Evolutionary conservation across 2,888 invertebrate genomes (phyloP), one percentile per base, ranked within the genome.

Genomic region (Dicycla oo): DNA sequence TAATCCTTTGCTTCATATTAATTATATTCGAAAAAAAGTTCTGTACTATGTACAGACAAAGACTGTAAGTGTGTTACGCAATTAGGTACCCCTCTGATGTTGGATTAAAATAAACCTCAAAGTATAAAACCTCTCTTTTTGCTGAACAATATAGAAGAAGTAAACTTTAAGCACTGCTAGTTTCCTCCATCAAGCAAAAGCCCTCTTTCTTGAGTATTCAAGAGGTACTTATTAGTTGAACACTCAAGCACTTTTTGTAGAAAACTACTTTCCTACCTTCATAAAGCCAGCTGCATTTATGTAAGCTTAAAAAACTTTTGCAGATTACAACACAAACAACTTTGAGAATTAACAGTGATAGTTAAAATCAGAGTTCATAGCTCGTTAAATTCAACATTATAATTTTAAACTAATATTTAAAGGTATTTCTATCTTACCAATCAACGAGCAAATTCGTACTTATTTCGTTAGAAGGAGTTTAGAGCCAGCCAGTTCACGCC

Each of bases 401-500:
- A 3, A 43, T 43, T 11, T 11, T 13, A 26, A 11, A 34, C 10
- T 6, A 47, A 47, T 10, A 38, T 38, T 15, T 11, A 38, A n/a
- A 38, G 30, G n/a, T 23, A 72, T 63, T 54, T 40, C 61, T 56
- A 56, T 67, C 54, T 54, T 30, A 30, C 38, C 13, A 40, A 54
- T 56, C 49, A 45, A 49, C 18, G 18, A 8, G 15, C 40, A 56
- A 56, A 77, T 70, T 73, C 18, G 15, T 54, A 69, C n/a, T 73
- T 64, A 76, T 70, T 58, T 49, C 34, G 34, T 34, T 0, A 34
- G 49, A 57, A 45, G 51, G 56, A 47, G 38, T 62, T 69, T 62
- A 64, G 23, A 57, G 47, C 72, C 78, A 73, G 75, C 81, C 80
- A 47, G 20, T 63, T 63, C 34, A 34, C 40, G 40, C 51, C 45